Evolutionary conservation across 2,888 invertebrate species (phyloP).

Genomic region (Phyllotreta striolata): DNA sequence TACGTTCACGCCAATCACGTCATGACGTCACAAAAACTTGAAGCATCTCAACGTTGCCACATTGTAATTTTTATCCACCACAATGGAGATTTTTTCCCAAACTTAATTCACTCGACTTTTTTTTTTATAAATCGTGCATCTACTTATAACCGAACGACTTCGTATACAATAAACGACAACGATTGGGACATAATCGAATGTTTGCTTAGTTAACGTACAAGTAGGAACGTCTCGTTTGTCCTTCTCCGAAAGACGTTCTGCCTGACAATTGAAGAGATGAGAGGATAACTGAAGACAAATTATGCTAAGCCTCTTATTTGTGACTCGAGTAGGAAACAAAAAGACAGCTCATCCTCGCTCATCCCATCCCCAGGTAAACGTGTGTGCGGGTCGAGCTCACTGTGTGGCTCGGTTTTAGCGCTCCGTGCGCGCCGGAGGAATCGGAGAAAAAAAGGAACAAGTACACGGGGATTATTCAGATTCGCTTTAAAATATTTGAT

Average conservation of each 20-base stretch:
- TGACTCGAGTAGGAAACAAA: slow-evolving; percentile 33
- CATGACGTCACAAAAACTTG: too few relatives aligned
- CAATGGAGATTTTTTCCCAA: background rate
- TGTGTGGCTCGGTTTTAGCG: slow-evolving; percentile 20
- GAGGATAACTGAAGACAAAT: slow-evolving; percentile 52
- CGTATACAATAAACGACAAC: slow-evolving; percentile 31
- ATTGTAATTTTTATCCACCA: too few relatives aligned
- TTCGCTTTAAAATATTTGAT: slow-evolving; percentile 18
- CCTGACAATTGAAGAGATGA: slow-evolving; percentile 53
- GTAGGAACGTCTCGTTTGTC: slow-evolving; percentile 45
- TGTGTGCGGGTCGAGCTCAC: slow-evolving; percentile 1
- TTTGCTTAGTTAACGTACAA: slow-evolving; percentile 48
- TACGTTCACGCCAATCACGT: too few relatives aligned
- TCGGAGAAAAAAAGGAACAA: slow-evolving; percentile 21
- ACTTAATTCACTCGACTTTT: slow-evolving; percentile 6
- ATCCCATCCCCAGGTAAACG: slow-evolving; percentile 7
- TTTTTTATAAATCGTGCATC: too few relatives aligned
- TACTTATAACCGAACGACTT: slow-evolving; percentile 23
- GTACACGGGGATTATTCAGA: slow-evolving; percentile 14
- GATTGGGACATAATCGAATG: slow-evolving; percentile 34
- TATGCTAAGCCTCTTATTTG: slow-evolving; percentile 51
- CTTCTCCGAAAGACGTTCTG: slow-evolving; percentile 46
- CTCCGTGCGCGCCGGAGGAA: background rate
- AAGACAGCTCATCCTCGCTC: slow-evolving; percentile 23
- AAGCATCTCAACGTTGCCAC: too few relatives aligned